Evolutionary conservation across 1,140 invertebrate species (phyloP), one percentile per base, ranked within the genome.

Genomic region (Drosophila nasuta): DNA sequence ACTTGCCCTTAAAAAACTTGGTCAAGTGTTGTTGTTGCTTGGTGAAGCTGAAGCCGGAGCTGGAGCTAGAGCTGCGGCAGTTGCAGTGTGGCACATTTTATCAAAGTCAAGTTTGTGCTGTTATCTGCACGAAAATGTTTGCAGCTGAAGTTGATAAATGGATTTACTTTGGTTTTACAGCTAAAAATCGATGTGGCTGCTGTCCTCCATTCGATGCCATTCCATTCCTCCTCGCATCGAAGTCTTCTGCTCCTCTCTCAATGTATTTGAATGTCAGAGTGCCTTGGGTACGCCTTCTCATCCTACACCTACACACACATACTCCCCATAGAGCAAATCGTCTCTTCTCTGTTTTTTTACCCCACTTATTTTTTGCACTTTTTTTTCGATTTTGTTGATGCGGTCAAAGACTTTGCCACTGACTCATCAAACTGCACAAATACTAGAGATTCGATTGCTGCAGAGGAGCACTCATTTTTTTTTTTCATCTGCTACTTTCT

Each of bases 91-190:
- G 65, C 75, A 86, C 83, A 87, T 87, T 87, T 88, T 83, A 87
- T 88, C 83, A 83, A 83, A 87, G 83, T 87, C 85, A 83, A 80
- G 75, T 74, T 75, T 13, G 13, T 56, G 56, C 59, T 65, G 46
- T 87, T 87, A 87, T 87, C 83, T 83, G 73, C 45, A 74, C 79
- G 79, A 87, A 86, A 86, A 77, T 73, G 43, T 66, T 88, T 83
- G 85, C 77, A 78, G 81, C 74, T 87, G 83, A 87, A 88, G 83
- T 87, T 87, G 83, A 87, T 88, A 87, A 87, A 87, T 87, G 83
- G 85, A 77, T 83, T 88, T 88, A 75, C 74, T 88, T 87, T 77
- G 73, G 83, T 82, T 87, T 88, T 88, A 79, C 77, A 88, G 83
- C 79, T 57, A 66, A 75, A 75, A 78, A 86, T 86, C 83, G 83